phyloP scores from a whole-genome alignment of 2,113 vertebrate genomes.

The Illadopsis cleaveri region DNA sequence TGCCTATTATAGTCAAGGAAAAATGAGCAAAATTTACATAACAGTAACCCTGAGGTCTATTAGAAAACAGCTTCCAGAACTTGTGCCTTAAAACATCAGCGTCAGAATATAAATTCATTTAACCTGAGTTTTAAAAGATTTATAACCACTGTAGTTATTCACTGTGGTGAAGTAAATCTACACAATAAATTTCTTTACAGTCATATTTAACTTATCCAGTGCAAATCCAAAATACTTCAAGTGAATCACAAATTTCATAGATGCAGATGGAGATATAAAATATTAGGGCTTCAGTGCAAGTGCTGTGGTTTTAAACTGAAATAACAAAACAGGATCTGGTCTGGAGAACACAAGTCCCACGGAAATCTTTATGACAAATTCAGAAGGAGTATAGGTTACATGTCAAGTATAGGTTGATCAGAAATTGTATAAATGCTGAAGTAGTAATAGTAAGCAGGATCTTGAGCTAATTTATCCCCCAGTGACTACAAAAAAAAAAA shows the following conservation, averaged over 20 bases:
- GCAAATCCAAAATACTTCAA: neutral
- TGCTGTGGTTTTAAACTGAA: neutral
- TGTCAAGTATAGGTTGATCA: neutral
- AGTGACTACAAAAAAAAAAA: neutral
- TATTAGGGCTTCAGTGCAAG: neutral
- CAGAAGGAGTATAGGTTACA: slow-evolving; percentile 17
- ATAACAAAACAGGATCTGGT: neutral
- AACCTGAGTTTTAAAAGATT: neutral
- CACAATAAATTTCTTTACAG: neutral
- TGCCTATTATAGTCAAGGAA: neutral
- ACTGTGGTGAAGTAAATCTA: neutral
- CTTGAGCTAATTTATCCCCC: slow-evolving; percentile 34
- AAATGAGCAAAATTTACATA: neutral
- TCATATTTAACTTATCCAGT: neutral
- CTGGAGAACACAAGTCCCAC: neutral
- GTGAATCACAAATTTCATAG: neutral
- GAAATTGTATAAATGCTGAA: slow-evolving; percentile 10
- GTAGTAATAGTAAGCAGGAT: neutral
- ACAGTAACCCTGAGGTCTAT: neutral
- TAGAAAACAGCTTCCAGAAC: neutral
- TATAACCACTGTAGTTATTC: neutral
- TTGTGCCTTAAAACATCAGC: neutral
- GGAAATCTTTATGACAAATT: slow-evolving; percentile 22
- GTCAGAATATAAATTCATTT: neutral
- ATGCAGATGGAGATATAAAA: neutral